phyloP scores from a whole-genome alignment of 2,888 invertebrate genomes.

The Muschampia plurimacula region DNA sequence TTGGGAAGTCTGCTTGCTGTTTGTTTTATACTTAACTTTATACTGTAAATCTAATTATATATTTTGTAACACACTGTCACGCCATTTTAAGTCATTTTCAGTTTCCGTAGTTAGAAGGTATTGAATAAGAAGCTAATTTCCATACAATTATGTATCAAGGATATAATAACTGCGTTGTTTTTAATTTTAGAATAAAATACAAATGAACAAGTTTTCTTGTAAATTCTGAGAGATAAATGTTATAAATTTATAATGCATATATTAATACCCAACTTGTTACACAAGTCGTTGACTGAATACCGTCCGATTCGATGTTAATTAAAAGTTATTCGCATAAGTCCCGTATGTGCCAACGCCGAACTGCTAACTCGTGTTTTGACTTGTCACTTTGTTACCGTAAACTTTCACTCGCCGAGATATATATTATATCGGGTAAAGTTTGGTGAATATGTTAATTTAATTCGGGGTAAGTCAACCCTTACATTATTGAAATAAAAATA shows the following conservation, averaged over 20 bases:
- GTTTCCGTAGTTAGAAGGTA: neutral
- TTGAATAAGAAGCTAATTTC: neutral
- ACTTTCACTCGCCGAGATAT: conserved; percentile 1
- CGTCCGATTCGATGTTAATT: conserved; percentile 9
- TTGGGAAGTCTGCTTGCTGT: neutral
- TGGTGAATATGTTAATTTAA: neutral
- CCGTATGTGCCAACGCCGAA: conserved; percentile 8
- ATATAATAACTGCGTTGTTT: too few relatives aligned
- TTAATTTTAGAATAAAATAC: too few relatives aligned
- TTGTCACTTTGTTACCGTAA: conserved; percentile 13
- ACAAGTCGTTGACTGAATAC: neutral
- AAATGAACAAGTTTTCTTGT: too few relatives aligned
- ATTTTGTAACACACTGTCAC: too few relatives aligned
- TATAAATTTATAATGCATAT: neutral
- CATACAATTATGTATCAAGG: too few relatives aligned
- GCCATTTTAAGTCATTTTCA: too few relatives aligned
- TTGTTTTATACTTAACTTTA: too few relatives aligned
- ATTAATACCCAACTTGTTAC: neutral
- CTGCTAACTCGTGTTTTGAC: conserved; percentile 6
- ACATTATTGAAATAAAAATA: neutral
- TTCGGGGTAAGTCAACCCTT: neutral
- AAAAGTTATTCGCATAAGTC: conserved; percentile 8
- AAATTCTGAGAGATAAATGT: too few relatives aligned
- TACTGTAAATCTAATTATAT: too few relatives aligned
- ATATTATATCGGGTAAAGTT: neutral